phyloP scores from a whole-genome alignment of 2,797 vertebrate species.

The Hapalemur alaotrensis region DNA sequence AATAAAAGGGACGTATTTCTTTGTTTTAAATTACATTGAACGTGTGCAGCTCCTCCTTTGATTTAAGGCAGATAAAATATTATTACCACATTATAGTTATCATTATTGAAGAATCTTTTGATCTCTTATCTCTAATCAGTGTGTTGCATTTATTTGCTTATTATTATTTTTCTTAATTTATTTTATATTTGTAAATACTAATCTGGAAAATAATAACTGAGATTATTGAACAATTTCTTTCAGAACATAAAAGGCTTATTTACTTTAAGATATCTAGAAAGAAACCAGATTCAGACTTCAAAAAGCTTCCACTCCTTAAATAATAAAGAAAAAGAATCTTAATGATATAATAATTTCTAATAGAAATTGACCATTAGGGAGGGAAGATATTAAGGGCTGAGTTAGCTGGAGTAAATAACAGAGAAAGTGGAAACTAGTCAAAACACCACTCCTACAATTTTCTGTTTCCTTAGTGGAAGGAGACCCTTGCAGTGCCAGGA shows the following conservation, averaged over 20 bases:
- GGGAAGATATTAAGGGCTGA: background rate
- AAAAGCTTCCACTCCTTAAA: background rate
- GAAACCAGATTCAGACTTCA: background rate
- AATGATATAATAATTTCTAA: background rate
- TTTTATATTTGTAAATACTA: background rate
- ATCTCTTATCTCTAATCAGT: background rate
- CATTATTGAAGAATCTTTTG: background rate
- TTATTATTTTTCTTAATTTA: background rate
- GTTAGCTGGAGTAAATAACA: background rate
- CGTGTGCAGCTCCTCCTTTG: background rate
- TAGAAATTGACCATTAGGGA: background rate
- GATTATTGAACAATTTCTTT: background rate
- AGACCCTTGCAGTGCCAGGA: background rate
- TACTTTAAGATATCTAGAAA: slow-evolving; percentile 16
- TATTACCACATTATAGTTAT: background rate
- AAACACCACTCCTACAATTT: background rate
- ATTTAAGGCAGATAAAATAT: background rate
- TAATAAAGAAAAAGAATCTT: background rate
- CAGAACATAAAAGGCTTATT: background rate
- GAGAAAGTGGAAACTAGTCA: background rate
- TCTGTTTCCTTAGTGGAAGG: background rate
- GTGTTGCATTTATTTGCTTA: background rate
- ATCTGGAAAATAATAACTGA: background rate
- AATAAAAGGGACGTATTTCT: background rate
- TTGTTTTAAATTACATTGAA: background rate